Base-by-base conservation (phyloP, 2,797 vertebrate species). In the Knipowitschia caucasica region DNA sequence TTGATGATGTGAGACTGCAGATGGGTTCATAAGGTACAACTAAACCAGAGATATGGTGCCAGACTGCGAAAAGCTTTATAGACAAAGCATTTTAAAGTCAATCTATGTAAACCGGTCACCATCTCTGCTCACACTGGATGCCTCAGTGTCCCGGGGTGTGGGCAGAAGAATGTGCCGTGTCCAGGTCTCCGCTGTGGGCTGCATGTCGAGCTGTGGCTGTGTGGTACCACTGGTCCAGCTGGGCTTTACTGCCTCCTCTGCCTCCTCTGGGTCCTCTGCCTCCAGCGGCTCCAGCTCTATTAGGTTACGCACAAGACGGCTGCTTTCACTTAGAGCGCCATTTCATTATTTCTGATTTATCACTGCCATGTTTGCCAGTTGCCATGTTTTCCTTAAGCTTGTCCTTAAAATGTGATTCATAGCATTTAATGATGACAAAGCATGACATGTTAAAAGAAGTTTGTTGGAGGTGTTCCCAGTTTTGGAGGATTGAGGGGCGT, bases 281-380 rank as follows among this genome's bases (percentile, higher is more conserved):
- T 83, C 64, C 65, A 74, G 66, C 67, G 62, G 64, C 68, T 64
- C 69, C 47, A 60, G 73, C 67, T 74, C 64, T 74, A 78, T 87
- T 74, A 7, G 33, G 73, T 88, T 88, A 72, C 86, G 50, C 45
- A 20, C 55, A 75, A 59, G 55, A 21, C 55, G 68, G 62, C 27
- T 89, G 86, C 77, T 86, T 86, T 71, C 79, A 89, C 83, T 89
- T 89, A 87, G 51, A 73, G 69, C 64, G 49, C 74, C 8, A 67
- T 87, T 89, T 86, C 87, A 89, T 89, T 89, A 89, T 89, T 88
- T 86, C 64, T 81, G 85, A 89, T 89, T 88, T 89, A 88, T 86
- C 82, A 84, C 83, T 82, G 82, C 73, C 60, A 65, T 68, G 68
- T 82, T 84, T 75, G 74, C 78, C 78, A 68, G 74, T 82, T 71